A percentile compares a stretch with the other conserved stretches of the same genome.
These are phyloP conservation scores for Sminthurinus signatus DNA, from an alignment of 1,140 invertebrate species.

Conservation along the genomic window DNA sequence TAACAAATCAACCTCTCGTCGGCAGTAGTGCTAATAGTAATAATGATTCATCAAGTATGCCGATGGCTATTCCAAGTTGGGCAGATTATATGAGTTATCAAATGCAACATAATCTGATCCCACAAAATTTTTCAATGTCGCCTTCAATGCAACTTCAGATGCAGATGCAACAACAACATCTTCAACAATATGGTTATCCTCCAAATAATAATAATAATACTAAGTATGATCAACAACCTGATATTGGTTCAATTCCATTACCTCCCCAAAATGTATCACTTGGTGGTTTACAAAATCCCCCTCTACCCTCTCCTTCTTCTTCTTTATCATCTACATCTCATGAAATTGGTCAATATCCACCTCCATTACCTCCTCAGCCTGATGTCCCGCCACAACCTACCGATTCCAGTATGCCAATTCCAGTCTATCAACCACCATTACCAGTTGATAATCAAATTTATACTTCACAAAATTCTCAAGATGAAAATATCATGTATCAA, in stretches of 20 bases:
- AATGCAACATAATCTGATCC: neutral
- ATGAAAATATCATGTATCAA: too few relatives aligned
- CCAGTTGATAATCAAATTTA: too few relatives aligned
- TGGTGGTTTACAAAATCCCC: conserved; percentile 8
- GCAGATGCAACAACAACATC: conserved; percentile 27
- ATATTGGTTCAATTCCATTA: conserved; percentile 27
- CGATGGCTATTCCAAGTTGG: too few relatives aligned
- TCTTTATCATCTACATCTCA: neutral
- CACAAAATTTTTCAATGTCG: conserved; percentile 4
- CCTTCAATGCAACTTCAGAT: conserved; percentile 22
- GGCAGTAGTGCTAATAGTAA: too few relatives aligned
- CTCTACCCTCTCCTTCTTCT: neutral
- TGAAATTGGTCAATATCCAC: neutral
- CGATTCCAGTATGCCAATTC: too few relatives aligned
- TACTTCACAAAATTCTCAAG: too few relatives aligned
- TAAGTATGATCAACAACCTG: conserved; percentile 9
- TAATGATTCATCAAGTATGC: too few relatives aligned
- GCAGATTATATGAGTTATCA: neutral
- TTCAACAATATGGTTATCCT: conserved; percentile 14
- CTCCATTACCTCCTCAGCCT: neutral
- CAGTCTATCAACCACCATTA: too few relatives aligned
- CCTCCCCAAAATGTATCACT: conserved; percentile 13
- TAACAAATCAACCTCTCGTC: too few relatives aligned
- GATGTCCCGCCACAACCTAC: neutral
- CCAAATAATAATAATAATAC: neutral